Evolutionary conservation across 2,113 vertebrate species (phyloP).

Genomic region (Mus spicilegus): DNA sequence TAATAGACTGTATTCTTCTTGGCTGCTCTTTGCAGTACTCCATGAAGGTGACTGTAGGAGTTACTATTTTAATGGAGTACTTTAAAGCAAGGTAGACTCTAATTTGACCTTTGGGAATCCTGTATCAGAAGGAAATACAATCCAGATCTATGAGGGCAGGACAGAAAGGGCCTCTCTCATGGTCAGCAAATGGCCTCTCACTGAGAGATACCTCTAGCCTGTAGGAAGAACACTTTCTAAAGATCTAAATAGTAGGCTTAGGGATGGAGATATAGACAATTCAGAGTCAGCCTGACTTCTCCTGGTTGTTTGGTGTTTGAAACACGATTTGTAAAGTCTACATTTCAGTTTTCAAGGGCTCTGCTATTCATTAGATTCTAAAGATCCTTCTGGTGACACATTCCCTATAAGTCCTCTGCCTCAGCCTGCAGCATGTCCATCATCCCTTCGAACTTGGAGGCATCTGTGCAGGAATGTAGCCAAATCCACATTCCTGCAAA

Average conservation of each 20-base stretch:
- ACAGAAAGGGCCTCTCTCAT: not conserved
- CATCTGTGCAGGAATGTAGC: not conserved
- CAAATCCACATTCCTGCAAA: not conserved
- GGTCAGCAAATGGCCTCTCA: not conserved
- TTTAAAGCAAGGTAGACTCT: not conserved
- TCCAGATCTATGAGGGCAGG: not conserved
- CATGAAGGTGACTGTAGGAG: not conserved
- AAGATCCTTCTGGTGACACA: not conserved
- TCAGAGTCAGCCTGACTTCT: not conserved
- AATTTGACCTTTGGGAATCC: not conserved
- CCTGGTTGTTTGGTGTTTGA: not conserved
- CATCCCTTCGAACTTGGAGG: not conserved
- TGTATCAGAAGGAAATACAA: not conserved
- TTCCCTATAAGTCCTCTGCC: not conserved
- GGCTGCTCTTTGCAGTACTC: not conserved
- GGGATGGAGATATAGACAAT: not conserved
- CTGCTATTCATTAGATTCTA: not conserved
- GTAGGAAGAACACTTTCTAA: not conserved
- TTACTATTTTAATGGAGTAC: not conserved
- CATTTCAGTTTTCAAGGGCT: not conserved
- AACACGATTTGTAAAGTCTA: not conserved
- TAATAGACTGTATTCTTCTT: not conserved
- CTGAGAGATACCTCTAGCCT: not conserved
- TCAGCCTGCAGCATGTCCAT: not conserved
- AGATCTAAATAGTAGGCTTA: not conserved